Conservation (phyloP, 2,888 invertebrate species). For the Eulithis prunata region DNA sequence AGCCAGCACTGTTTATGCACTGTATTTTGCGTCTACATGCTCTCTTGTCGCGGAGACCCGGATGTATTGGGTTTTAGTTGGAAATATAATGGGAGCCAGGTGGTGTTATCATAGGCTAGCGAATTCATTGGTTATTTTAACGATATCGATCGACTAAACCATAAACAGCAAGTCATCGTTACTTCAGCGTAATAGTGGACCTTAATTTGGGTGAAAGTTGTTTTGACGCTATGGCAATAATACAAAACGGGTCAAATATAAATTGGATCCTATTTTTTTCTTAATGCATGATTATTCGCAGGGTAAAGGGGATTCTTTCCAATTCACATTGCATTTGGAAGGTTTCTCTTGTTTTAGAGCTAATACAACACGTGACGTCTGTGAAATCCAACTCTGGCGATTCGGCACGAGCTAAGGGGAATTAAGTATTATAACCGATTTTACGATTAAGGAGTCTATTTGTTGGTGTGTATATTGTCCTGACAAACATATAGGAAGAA, state of each 20-base stretch:
- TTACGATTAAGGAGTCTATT: not conserved
- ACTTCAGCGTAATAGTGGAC: not conserved
- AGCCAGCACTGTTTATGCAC: slow-evolving; percentile 63
- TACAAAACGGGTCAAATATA: not conserved
- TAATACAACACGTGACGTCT: slow-evolving; percentile 11
- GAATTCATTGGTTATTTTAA: slow-evolving; percentile 12
- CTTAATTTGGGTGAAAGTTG: slow-evolving; percentile 34
- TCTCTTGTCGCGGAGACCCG: slow-evolving; percentile 56
- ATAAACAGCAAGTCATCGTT: slow-evolving; percentile 1
- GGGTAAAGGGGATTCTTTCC: no score
- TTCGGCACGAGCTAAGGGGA: slow-evolving; percentile 1
- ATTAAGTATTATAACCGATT: not conserved
- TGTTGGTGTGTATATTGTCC: not conserved
- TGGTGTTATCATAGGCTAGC: slow-evolving; percentile 4
- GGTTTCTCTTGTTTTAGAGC: no score
- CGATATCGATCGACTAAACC: not conserved
- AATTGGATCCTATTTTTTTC: not conserved
- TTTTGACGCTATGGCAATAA: slow-evolving; percentile 21
- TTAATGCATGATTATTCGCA: not conserved
- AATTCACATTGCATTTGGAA: no score
- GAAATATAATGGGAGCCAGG: slow-evolving; percentile 10
- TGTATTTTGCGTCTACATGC: slow-evolving; percentile 55
- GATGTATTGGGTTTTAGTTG: slow-evolving; percentile 47
- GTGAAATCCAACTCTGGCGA: not conserved
- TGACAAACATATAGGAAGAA: no score